Percentiles rank a stretch among this genome's conserved stretches.
These are phyloP conservation scores for Tachyglossus aculeatus DNA, from an alignment of 2,797 vertebrate genomes.

Conservation along the genomic window DNA sequence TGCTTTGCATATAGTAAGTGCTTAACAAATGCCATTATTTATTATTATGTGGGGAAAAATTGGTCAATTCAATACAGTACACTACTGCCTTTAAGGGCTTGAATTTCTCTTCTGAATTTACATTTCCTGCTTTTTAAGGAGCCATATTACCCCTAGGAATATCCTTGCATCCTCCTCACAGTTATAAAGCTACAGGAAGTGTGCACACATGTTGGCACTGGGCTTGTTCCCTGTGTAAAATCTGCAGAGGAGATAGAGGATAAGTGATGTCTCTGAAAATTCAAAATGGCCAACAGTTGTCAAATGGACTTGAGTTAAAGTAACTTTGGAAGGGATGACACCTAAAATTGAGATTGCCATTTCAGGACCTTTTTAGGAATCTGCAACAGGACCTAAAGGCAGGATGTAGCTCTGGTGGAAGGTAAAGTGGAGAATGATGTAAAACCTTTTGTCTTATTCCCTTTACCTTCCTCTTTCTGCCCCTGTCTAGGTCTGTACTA, in stretches of 20 bases:
- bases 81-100: no score
- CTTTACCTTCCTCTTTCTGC: background rate
- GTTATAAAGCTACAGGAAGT: background rate
- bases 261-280: constrained; percentile 4
- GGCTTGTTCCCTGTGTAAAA: constrained; percentile 2
- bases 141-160: background rate
- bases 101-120: no score
- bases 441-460: background rate
- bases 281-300: background rate
- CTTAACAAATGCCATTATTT: no score
- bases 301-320: constrained; percentile 4
- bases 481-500: background rate
- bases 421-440: no score
- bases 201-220: background rate
- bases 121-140: constrained; percentile 7
- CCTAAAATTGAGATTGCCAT: no score
- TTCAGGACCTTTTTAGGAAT: no score
- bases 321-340: constrained; percentile 18
- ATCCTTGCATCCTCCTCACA: background rate
- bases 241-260: background rate
- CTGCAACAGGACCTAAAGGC: no score
- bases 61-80: no score
- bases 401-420: no score
- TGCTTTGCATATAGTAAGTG: no score
- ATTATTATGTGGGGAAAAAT: no score